These are phyloP conservation scores for Phasianus colchicus DNA, from an alignment of 2,113 vertebrate genomes.

Conservation along the genomic window DNA sequence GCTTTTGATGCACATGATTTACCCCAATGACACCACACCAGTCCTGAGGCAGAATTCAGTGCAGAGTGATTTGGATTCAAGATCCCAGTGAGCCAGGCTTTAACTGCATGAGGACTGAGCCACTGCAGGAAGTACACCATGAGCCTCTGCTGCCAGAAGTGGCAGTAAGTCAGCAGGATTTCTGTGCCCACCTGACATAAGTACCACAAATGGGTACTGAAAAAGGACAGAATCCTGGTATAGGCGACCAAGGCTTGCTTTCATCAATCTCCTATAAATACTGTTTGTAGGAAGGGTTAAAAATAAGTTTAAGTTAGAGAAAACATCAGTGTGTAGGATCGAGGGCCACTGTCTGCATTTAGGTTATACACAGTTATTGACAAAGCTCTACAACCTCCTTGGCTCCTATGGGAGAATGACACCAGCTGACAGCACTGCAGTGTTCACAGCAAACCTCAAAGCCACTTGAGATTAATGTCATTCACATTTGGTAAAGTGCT, in stretches of 20 bases:
- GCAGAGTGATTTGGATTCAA: not conserved
- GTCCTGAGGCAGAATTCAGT: not conserved
- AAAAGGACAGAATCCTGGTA: not conserved
- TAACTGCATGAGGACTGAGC: not conserved
- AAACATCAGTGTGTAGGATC: not conserved
- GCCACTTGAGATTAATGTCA: slow-evolving; percentile 10
- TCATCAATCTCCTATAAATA: not conserved
- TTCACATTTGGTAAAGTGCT: slow-evolving; percentile 21
- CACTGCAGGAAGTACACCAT: not conserved
- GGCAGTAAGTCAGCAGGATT: not conserved
- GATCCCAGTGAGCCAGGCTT: not conserved
- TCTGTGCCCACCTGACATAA: not conserved
- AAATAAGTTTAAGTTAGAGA: not conserved
- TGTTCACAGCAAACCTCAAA: not conserved
- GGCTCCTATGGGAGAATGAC: not conserved
- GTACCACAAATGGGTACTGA: not conserved
- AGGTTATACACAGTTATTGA: not conserved
- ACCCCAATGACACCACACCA: slow-evolving; percentile 77
- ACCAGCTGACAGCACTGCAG: not conserved
- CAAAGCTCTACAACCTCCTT: not conserved
- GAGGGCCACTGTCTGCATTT: not conserved
- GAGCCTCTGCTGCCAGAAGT: rapidly evolving
- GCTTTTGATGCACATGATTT: slow-evolving; percentile 82
- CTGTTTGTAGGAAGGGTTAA: not conserved
- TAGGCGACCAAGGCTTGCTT: not conserved